Evolutionary conservation across 2,797 vertebrate genomes (phyloP), one percentile per base, ranked within the genome.

Genomic region (Macropus fuliginosus): DNA sequence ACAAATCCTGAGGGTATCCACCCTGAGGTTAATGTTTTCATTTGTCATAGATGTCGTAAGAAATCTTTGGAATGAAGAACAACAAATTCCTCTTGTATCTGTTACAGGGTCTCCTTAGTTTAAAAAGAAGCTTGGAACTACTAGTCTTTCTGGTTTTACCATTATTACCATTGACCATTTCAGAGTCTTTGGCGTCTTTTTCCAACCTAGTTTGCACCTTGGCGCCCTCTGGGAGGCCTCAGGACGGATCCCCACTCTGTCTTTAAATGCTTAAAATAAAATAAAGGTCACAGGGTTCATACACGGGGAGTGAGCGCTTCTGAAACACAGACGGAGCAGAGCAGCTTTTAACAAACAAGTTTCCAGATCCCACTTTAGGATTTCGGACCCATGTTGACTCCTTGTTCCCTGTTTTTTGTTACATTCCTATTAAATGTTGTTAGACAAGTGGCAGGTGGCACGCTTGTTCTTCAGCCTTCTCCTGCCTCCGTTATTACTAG

Each of bases 91-190:
- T 3, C 24, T 50, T 50, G 24, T 50, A 46, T 50, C 21, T 27
- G 13, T 27, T 10, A 9, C 10, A 3, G 74, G 21, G 21, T 11
- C 74, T 27, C 52, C 92, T 92, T 95, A 59, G 56, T 96, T 95
- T 95, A 93, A 91, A 93, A 40, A 93, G 24, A 92, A 54, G n/a
- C 21, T n/a, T 57, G 90, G 10, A 46, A 27, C 74, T 74, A 9
- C n/a, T 40, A 1, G 10, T 24, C n/a, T 81, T 81, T 46, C 21
- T 21, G 9, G 40, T 24, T 24, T 46, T 2, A 9, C n/a, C 8
- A 9, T 81, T 10, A 9, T 81, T 3, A 81, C n/a, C 40, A 18
- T 46, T 81, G 74, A 11, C 2, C 40, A 27, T 46, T 81, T 46
- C n/a, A 46, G n/a, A 46, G 40, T 46, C 50, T 81, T 24, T 40